Evolutionary conservation across 2,797 vertebrate genomes (phyloP).

Genomic region (Oreochromis grahami): DNA sequence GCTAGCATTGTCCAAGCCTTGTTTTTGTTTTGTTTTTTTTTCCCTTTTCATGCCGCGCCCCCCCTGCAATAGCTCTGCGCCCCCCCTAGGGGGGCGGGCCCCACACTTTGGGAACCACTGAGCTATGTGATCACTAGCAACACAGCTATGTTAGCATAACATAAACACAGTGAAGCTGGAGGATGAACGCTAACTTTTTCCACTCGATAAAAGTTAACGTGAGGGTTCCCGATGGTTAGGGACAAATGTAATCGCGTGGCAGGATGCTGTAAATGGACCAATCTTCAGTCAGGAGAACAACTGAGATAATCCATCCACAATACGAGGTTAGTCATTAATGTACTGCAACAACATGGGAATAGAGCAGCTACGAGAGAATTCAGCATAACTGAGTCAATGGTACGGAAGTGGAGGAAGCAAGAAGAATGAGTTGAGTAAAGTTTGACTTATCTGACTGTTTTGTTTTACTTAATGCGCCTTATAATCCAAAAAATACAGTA

Average conservation of each 20-base stretch:
- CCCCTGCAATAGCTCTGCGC: no score
- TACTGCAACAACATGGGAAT: not conserved
- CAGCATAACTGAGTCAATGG: no score
- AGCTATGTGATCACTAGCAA: not conserved
- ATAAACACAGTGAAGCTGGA: not conserved
- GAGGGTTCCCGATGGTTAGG: rapidly evolving
- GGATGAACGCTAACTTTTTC: not conserved
- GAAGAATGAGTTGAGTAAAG: no score
- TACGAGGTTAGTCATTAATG: rapidly evolving
- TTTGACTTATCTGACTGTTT: not conserved
- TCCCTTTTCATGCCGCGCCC: no score
- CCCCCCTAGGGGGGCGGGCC: no score
- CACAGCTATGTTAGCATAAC: not conserved
- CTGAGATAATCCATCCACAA: not conserved
- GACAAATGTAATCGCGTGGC: rapidly evolving
- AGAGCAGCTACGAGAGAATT: no score
- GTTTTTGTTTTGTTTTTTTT: no score
- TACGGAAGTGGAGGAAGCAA: no score
- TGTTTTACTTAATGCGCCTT: not conserved
- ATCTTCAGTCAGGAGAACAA: not conserved
- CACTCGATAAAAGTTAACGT: not conserved
- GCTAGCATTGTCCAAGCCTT: no score
- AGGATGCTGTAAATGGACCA: not conserved
- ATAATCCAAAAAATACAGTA: rapidly evolving
- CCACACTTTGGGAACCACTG: no score